Evolutionary conservation across 2,113 vertebrate genomes (phyloP).

Genomic region (Nanorana parkeri): DNA sequence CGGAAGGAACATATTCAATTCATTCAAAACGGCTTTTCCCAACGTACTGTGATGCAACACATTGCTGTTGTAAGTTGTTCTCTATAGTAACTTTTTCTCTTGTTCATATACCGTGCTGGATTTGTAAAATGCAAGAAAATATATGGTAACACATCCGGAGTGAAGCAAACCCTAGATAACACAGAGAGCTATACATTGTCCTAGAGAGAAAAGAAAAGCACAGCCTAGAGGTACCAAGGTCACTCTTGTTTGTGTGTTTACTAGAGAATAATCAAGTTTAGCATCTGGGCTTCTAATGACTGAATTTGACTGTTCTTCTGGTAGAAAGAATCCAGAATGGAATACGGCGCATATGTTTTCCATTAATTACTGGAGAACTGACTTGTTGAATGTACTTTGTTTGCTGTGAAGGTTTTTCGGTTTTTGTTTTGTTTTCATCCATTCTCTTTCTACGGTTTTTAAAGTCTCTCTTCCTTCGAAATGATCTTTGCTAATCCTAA

Average conservation of each 20-base stretch:
- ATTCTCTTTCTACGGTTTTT: background rate
- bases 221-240: background rate
- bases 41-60: too few relatives aligned
- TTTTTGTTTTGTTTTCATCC: background rate
- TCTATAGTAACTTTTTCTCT: too few relatives aligned
- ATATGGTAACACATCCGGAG: too few relatives aligned
- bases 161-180: too few relatives aligned
- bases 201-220: too few relatives aligned
- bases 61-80: too few relatives aligned
- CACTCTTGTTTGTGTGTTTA: background rate
- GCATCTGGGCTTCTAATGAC: background rate
- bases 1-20: too few relatives aligned
- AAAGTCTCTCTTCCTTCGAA: background rate
- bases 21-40: too few relatives aligned
- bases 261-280: conserved; percentile 1
- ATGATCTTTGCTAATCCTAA: background rate
- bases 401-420: background rate
- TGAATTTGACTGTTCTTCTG: background rate
- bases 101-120: too few relatives aligned
- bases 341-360: background rate
- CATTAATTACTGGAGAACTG: conserved; percentile 1
- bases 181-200: too few relatives aligned
- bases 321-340: background rate
- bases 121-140: too few relatives aligned
- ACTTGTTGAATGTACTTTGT: conserved; percentile 1